Conservation (phyloP, 1,140 invertebrate genomes). For the Musca vetustissima region DNA sequence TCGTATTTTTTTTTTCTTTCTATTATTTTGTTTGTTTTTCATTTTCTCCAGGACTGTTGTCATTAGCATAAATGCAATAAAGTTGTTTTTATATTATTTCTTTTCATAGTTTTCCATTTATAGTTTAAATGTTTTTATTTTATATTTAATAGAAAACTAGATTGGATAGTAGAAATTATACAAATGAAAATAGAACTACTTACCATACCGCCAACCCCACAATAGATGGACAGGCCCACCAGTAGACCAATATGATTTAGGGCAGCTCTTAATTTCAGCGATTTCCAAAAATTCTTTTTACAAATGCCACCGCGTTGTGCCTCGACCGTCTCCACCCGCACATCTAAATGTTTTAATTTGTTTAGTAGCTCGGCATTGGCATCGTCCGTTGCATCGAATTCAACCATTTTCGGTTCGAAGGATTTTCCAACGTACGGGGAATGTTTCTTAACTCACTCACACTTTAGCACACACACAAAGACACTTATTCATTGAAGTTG, state of each 20-base stretch:
- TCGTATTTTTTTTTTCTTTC: not conserved
- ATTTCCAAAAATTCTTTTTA: constrained; percentile 45
- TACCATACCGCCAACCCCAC: constrained; percentile 73
- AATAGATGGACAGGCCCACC: constrained; percentile 71
- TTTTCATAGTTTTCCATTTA: too few species aligned
- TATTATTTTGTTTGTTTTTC: not conserved
- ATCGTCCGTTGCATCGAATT: constrained; percentile 51
- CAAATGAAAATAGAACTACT: constrained; percentile 43
- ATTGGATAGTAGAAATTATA: too few species aligned
- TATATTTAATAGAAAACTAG: too few species aligned
- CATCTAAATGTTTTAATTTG: constrained; percentile 52
- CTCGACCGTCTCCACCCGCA: constrained; percentile 39
- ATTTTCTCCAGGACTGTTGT: not conserved
- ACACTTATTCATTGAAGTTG: not conserved
- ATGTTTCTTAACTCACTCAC: not conserved
- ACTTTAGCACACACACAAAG: not conserved
- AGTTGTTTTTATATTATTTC: too few species aligned
- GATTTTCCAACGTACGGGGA: too few species aligned
- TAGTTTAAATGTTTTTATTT: too few species aligned
- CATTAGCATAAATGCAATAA: too few species aligned
- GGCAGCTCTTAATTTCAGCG: constrained; percentile 59
- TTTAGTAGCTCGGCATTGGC: constrained; percentile 50
- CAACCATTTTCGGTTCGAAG: constrained; percentile 31
- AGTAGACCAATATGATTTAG: constrained; percentile 70
- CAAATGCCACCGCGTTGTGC: constrained; percentile 33